phyloP scores from a whole-genome alignment of 2,797 vertebrate genomes.

The Myotis planiceps region DNA sequence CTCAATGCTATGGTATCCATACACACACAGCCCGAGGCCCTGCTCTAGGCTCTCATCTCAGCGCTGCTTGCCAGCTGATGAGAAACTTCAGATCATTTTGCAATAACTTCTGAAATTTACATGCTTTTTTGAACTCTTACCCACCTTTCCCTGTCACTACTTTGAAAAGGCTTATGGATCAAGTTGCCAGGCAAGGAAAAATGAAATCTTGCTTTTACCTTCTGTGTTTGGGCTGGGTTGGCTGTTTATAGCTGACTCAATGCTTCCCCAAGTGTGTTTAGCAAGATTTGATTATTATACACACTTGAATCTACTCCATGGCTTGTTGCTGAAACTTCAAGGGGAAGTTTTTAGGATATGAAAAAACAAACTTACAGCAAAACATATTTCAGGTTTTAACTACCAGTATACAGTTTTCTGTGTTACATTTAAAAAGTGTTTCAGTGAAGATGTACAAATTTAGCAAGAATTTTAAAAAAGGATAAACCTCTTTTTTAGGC shows the following conservation, averaged over 20 bases:
- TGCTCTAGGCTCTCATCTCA: neutral
- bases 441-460: neutral
- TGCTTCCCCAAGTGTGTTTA: neutral
- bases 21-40: neutral
- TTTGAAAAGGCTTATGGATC: conserved; percentile 37
- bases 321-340: conserved; percentile 15
- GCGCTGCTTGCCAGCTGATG: neutral
- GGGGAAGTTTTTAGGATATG: conserved; percentile 11
- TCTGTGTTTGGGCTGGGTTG: conserved; percentile 24
- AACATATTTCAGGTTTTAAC: conserved; percentile 23
- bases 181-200: neutral
- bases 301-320: neutral
- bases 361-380: conserved; percentile 44
- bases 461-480: neutral
- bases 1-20: rapidly evolving
- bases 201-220: neutral
- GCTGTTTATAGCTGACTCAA: neutral
- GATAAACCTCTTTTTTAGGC: neutral
- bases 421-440: neutral
- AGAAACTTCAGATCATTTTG: conserved; percentile 31
- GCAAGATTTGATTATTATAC: neutral
- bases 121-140: conserved; percentile 48
- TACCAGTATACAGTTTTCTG: neutral
- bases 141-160: conserved; percentile 9
- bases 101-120: conserved; percentile 43